Percentiles rank a stretch among this genome's conserved stretches.
Evolutionary conservation across 2,113 vertebrate species (phyloP).

Genomic region (Hippocampus guttulatus): DNA sequence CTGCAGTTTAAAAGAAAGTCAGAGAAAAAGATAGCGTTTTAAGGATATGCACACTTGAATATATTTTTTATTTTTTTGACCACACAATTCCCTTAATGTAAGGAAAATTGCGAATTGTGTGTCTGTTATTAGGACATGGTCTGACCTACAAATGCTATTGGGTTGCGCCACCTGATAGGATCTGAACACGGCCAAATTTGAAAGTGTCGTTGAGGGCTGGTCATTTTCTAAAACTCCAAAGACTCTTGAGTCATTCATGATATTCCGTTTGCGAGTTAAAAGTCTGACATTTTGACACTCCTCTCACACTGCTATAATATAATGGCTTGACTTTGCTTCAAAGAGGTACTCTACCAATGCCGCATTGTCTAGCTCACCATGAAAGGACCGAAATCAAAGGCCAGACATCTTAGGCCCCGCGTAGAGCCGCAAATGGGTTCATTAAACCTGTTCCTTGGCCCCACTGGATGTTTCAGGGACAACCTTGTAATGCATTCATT

Average conservation of each 20-base stretch:
- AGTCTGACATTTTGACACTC: slow-evolving; percentile 22
- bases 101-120: neutral
- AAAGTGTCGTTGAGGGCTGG: slow-evolving; percentile 7
- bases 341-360: neutral
- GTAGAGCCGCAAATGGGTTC: neutral
- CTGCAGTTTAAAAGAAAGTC: slow-evolving; percentile 72
- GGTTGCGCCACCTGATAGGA: slow-evolving; percentile 13
- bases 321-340: slow-evolving; percentile 10
- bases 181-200: slow-evolving; percentile 6
- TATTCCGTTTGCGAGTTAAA: slow-evolving; percentile 20
- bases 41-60: slow-evolving; percentile 7
- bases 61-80: slow-evolving; percentile 1
- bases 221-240: slow-evolving; percentile 5
- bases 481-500: neutral
- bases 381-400: neutral
- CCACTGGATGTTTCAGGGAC: neutral
- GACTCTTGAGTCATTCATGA: slow-evolving; percentile 13
- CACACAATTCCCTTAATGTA: slow-evolving; percentile 18
- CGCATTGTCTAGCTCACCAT: neutral
- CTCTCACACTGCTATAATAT: slow-evolving; percentile 12
- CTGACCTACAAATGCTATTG: slow-evolving; percentile 21
- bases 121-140: neutral
- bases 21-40: slow-evolving; percentile 55
- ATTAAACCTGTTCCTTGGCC: neutral
- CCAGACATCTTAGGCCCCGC: neutral